Percentiles rank a stretch among this genome's conserved stretches.
Evolutionary conservation across 30 jellyfish, hydroid and myxozoan species (phyloP).

Genomic region (Nemopilema nomurai): DNA sequence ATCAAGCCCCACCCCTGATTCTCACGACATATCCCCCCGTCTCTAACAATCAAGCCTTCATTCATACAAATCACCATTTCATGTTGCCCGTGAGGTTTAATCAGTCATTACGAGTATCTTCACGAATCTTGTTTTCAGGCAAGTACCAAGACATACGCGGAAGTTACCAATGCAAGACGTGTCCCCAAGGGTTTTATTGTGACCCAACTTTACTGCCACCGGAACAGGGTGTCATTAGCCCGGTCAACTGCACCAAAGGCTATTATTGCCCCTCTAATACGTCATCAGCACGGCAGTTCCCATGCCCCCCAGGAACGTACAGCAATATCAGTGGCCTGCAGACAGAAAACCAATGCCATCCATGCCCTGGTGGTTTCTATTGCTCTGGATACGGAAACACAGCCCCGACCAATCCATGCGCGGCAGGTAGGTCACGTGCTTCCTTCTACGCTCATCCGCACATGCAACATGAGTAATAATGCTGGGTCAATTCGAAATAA

Average conservation of each 20-base stretch:
- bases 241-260: conserved; percentile 85
- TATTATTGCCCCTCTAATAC: conserved; percentile 90
- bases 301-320: conserved; percentile 95
- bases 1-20: no score
- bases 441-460: neutral
- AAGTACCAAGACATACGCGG: conserved; percentile 85
- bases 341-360: conserved; percentile 68
- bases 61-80: no score
- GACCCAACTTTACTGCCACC: conserved; percentile 85
- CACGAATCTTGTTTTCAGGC: conserved; percentile 42
- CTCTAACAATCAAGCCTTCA: no score
- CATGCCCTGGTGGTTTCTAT: conserved; percentile 87
- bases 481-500: no score
- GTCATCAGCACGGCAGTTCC: conserved; percentile 76
- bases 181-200: conserved; percentile 91
- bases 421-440: conserved; percentile 68
- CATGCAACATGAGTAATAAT: no score
- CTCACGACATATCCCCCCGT: no score
- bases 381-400: conserved; percentile 85
- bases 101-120: neutral
- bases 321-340: conserved; percentile 76
- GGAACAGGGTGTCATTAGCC: conserved; percentile 87
- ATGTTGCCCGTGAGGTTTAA: no score
- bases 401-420: conserved; percentile 87
- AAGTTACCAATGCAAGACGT: conserved; percentile 69